phyloP scores from a whole-genome alignment of 2,113 vertebrate species.

The Amphiprion percula region DNA sequence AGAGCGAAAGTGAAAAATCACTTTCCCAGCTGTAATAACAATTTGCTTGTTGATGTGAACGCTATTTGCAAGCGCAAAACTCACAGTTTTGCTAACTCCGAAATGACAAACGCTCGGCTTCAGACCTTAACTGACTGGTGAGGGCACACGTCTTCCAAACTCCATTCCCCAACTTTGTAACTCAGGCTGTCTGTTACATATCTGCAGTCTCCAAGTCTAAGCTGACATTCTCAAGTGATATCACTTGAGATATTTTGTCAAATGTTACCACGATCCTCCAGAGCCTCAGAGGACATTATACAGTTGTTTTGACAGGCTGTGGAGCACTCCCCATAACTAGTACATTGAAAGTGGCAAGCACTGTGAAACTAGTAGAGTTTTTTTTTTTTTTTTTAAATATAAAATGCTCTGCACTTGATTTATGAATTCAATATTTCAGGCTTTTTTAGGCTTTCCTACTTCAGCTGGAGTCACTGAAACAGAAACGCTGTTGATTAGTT shows the following conservation, averaged over 20 bases:
- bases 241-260: constrained; percentile 15
- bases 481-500: constrained; percentile 40
- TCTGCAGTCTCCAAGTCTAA: constrained; percentile 3
- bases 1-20: not conserved
- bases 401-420: constrained; percentile 25
- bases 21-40: no score
- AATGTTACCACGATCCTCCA: not conserved
- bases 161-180: not conserved
- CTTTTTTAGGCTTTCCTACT: constrained; percentile 5
- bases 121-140: not conserved
- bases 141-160: not conserved
- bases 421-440: constrained; percentile 26
- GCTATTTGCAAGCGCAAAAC: no score
- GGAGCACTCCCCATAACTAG: not conserved
- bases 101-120: not conserved
- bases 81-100: no score
- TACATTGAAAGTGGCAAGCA: constrained; percentile 10
- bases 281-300: constrained; percentile 5
- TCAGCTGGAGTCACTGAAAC: constrained; percentile 35
- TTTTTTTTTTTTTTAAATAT: constrained; percentile 31
- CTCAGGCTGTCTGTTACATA: not conserved
- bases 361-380: constrained; percentile 26
- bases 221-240: not conserved
- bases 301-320: constrained; percentile 26
- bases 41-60: no score